Conservation (phyloP, 2,113 vertebrate genomes). For the Pitta sordida region DNA sequence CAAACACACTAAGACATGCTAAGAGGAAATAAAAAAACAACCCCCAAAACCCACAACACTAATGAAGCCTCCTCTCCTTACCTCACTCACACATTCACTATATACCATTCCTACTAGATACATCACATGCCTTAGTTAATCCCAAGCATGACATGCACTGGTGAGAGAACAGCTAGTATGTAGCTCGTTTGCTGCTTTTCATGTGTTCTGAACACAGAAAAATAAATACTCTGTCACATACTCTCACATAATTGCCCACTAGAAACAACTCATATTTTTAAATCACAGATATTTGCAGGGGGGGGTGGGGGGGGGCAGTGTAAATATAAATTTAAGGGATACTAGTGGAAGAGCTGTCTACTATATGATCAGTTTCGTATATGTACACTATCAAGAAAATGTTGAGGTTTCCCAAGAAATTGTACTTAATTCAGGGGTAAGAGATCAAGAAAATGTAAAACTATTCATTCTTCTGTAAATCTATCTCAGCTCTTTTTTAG, state of each 20-base stretch:
- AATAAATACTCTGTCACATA: neutral
- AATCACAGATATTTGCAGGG: neutral
- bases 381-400: neutral
- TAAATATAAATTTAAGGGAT: neutral
- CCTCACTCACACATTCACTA: neutral
- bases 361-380: neutral
- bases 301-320: too few species aligned
- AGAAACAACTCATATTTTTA: neutral
- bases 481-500: neutral
- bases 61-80: neutral
- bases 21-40: neutral
- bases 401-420: neutral
- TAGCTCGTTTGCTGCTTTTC: neutral
- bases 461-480: neutral
- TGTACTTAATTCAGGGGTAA: neutral
- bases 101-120: neutral
- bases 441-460: neutral
- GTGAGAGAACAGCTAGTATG: neutral
- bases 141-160: neutral
- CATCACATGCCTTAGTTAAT: neutral
- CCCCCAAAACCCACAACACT: neutral
- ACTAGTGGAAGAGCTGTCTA: neutral
- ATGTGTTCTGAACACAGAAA: neutral
- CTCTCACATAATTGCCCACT: neutral
- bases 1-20: neutral